A percentile compares a stretch with the other conserved stretches of the same genome.
These are phyloP conservation scores for Lepidurus arcticus DNA, from an alignment of 1,140 invertebrate genomes.

Conservation along the genomic window DNA sequence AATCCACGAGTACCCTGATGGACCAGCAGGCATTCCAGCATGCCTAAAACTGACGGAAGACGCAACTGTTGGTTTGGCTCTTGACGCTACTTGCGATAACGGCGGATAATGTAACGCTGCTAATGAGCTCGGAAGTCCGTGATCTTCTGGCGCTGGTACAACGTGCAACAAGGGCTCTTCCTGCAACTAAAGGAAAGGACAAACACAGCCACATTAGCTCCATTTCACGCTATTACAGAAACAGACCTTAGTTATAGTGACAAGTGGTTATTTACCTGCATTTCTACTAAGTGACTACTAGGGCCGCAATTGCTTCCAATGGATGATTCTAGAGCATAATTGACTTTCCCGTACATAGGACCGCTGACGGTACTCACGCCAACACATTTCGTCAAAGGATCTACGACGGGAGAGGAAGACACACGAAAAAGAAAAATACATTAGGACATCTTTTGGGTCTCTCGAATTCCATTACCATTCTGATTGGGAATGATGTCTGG, in stretches of 20 bases:
- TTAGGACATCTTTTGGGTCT: not conserved
- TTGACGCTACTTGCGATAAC: not conserved
- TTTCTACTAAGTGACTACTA: not conserved
- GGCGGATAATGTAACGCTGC: conserved; percentile 12
- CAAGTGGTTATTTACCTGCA: not conserved
- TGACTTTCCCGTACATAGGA: conserved; percentile 11
- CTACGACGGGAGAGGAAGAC: not conserved
- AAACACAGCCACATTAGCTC: not conserved
- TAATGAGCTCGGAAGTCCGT: conserved; percentile 3
- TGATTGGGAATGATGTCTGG: conserved; percentile 33
- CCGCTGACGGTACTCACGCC: conserved; percentile 31
- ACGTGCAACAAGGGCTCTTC: conserved; percentile 13
- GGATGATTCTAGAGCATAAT: not conserved
- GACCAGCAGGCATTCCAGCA: not conserved
- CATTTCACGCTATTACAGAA: not conserved
- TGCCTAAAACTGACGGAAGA: conserved; percentile 1
- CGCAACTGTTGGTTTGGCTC: conserved; percentile 5
- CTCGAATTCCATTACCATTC: conserved; percentile 1
- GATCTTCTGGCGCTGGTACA: conserved; percentile 9
- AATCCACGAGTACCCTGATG: conserved; percentile 5
- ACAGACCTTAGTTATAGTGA: not conserved
- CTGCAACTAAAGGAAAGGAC: not conserved
- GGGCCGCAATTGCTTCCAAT: not conserved
- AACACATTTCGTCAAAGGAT: conserved; percentile 30
- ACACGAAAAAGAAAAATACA: not conserved